Base-by-base conservation (phyloP, 2,113 vertebrate species). In the Hypocryptadius cinnamomeus region DNA sequence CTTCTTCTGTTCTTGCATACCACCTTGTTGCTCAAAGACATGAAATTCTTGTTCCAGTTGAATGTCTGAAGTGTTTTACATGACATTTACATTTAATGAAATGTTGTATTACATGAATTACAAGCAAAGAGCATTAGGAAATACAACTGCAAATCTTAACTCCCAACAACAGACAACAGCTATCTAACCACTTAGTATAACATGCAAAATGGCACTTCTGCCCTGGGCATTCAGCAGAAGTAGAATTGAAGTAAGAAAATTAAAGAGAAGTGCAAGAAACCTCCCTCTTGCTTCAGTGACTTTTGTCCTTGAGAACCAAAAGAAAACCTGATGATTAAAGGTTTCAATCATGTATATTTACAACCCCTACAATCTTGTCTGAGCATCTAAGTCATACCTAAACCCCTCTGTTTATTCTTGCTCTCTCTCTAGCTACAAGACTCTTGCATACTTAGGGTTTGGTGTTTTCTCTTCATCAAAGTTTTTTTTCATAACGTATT, bases 51-150 rank as follows among this genome's bases (percentile, higher is more conserved):
- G 42, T 90, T 90, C 64, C 79, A 82, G 61, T 21, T 87, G 57
- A 85, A 54, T 60, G 51, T 72, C 48, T 79, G 18, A 85, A 82
- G 18, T 85, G 74, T 90, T 94, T 94, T 79, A 91, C 94, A 94
- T 68, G 87, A 63, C 73, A 72, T 85, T 93, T 91, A 79, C 71
- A 56, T 85, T 93, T 95, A 93, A 87, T 72, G 61, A 89, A 93
- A 79, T 27, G 39, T 71, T 89, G 47, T 51, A 68, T 72, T 94
- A 59, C 42, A 82, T 85, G 48, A 89, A 87, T 82, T 95, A 87
- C 57, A 93, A 92, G 68, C 33, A 83, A 85, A 87, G 37, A 90
- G 10, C 40, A 79, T 76, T 76, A 92, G 42, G 45, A 91, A 94
- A 42, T 44, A 72, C 42, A 79, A 91, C 85, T 19, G 8, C 11